Evolutionary conservation across 2,888 invertebrate genomes (phyloP), one percentile per base, ranked within the genome.

Genomic region (Acanthococcus lagerstroemiae): DNA sequence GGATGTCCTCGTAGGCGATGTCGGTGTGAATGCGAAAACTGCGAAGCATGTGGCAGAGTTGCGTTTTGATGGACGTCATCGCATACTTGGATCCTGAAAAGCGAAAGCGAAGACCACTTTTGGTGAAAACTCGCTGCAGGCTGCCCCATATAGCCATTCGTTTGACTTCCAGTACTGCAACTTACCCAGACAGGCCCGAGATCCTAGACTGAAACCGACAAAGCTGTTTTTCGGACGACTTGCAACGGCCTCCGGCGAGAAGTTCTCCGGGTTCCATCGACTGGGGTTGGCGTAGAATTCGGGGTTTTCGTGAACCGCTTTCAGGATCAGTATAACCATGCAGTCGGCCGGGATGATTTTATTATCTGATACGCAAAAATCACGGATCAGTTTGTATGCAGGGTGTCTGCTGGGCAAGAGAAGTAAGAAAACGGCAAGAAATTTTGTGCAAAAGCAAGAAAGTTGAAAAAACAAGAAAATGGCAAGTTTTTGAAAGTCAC

Each of bases 31-130:
- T 9, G 15, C 37, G n/a, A 21, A 30, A 56, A 30, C 21, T 56
- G 17, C 30, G 56, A n/a, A 56, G 4, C 1, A 56, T n/a, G 19
- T 56, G 21, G 5, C 17, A n/a, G 9, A 56, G 9, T 37, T 56
- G 56, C 12, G 56, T 56, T 30, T 56, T 56, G 30, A 56, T 56
- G 30, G 56, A 56, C 22, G 19, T 6, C 56, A 56, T 56, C 2
- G 56, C 56, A 22, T 56, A 56, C 21, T 56, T 56, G 19, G 56
- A 17, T 7, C 56, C 56, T 56, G 19, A 25, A 55, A 55, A 9
- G 12, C 24, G 4, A 21, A 54, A 3, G 24, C n/a, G 1, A 17
- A 24, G 7, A 24, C 54, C 24, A 6, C 22, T 7, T 21, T 22
- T 2, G 24, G 46, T n/a, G n/a, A n/a, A n/a, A n/a, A n/a, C n/a